phyloP scores from a whole-genome alignment of 2,888 invertebrate species.

The Ophonus ardosiacus region DNA sequence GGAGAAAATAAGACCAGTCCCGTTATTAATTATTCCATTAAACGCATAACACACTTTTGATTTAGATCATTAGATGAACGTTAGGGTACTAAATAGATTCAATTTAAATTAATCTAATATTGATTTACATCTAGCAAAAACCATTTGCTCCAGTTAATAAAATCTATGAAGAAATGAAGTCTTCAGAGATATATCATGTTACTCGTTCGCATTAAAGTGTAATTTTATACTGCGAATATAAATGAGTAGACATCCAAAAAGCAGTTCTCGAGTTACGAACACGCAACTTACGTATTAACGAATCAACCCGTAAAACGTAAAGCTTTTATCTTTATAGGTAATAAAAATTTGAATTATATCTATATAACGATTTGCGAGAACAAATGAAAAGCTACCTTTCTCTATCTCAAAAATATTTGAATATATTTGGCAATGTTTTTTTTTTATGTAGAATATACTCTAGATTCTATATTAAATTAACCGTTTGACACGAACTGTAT shows the following conservation, averaged over 20 bases:
- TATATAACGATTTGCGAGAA: no score
- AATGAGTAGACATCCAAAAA: background rate
- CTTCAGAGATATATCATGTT: conserved; percentile 7
- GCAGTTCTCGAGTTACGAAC: background rate
- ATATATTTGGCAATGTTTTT: no score
- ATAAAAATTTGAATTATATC: no score
- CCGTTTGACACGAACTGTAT: no score
- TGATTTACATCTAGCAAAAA: background rate
- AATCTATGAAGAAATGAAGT: background rate
- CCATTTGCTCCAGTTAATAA: background rate
- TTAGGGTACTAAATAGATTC: background rate
- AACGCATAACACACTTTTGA: background rate
- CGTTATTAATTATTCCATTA: background rate
- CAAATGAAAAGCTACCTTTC: no score
- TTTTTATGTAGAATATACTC: no score
- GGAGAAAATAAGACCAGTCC: no score
- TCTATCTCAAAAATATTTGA: no score
- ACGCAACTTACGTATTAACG: no score
- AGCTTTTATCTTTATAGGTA: no score
- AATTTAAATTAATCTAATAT: background rate
- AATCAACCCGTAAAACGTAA: no score
- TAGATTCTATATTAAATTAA: no score
- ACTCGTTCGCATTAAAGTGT: conserved; percentile 22
- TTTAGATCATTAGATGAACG: background rate
- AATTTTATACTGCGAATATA: conserved; percentile 20